phyloP scores from a whole-genome alignment of 2,113 vertebrate genomes.

The Lepus europaeus region DNA sequence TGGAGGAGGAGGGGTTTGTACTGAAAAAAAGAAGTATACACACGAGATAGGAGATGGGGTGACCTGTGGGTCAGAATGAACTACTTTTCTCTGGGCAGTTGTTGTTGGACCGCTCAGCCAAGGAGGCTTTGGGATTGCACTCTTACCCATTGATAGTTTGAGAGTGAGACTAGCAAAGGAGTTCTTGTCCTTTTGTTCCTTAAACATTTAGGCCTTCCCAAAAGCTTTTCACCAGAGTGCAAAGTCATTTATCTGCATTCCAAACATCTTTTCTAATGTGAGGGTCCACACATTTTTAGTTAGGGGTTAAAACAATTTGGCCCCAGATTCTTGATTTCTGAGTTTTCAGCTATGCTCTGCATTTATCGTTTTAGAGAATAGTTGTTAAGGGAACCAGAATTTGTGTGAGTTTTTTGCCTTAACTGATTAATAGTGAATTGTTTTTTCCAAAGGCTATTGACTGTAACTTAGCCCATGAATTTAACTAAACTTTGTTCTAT shows the following conservation, averaged over 20 bases:
- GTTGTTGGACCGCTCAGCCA: neutral
- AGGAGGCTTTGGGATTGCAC: neutral
- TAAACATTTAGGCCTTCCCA: neutral
- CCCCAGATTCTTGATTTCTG: conserved; percentile 12
- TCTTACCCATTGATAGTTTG: neutral
- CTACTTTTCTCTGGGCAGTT: neutral
- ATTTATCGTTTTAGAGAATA: conserved; percentile 34
- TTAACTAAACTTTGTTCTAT: conserved; percentile 52
- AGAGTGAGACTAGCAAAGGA: neutral
- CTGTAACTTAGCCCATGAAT: conserved; percentile 25
- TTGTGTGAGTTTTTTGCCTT: conserved; percentile 5
- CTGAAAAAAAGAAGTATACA: no score
- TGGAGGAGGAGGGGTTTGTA: neutral
- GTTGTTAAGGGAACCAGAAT: conserved; percentile 29
- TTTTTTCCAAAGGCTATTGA: neutral
- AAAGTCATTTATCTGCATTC: neutral
- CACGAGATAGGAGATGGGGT: neutral
- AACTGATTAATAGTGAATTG: neutral
- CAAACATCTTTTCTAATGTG: neutral
- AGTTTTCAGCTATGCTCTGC: neutral
- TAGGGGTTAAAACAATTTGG: neutral
- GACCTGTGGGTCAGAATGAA: neutral
- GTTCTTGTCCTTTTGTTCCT: neutral
- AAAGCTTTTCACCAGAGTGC: neutral
- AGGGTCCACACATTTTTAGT: neutral